These are phyloP conservation scores for Polyodon spathula DNA, from an alignment of 2,113 vertebrate genomes.

Conservation along the genomic window DNA sequence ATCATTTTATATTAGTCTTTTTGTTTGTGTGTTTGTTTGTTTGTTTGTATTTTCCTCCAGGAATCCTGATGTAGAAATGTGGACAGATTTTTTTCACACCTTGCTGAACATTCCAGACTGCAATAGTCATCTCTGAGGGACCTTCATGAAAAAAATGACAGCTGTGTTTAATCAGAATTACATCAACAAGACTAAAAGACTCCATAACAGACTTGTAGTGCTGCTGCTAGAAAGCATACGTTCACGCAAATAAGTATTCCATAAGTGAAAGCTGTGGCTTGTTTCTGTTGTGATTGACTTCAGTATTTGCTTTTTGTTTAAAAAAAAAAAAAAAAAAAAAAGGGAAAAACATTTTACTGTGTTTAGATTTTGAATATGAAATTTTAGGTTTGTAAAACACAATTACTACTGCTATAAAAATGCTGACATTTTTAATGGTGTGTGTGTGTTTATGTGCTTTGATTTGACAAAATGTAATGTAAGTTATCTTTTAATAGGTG, in stretches of 20 bases:
- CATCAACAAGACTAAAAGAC: conserved; percentile 54
- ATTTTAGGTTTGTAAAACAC: too few species aligned
- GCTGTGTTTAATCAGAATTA: conserved; percentile 59
- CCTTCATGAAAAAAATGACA: conserved; percentile 47
- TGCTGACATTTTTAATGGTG: too few species aligned
- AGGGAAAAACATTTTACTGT: too few species aligned
- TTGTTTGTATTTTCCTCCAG: conserved; percentile 38
- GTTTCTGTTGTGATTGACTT: too few species aligned
- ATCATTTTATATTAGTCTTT: not conserved
- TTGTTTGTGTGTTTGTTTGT: not conserved
- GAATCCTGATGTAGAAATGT: conserved; percentile 70
- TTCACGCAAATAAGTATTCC: conserved; percentile 31
- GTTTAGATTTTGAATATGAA: too few species aligned
- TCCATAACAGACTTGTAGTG: conserved; percentile 70
- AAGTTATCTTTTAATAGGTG: too few species aligned
- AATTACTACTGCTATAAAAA: too few species aligned
- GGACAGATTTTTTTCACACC: conserved; percentile 75
- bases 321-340: too few species aligned
- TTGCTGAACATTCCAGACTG: conserved; percentile 73
- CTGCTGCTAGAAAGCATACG: conserved; percentile 68
- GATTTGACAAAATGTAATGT: too few species aligned
- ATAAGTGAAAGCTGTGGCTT: too few species aligned
- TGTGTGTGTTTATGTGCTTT: too few species aligned
- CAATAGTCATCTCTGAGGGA: conserved; percentile 45
- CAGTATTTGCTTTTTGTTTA: too few species aligned